These are phyloP conservation scores for Nycteola revayana DNA, from an alignment of 2,888 invertebrate genomes.

Conservation along the genomic window DNA sequence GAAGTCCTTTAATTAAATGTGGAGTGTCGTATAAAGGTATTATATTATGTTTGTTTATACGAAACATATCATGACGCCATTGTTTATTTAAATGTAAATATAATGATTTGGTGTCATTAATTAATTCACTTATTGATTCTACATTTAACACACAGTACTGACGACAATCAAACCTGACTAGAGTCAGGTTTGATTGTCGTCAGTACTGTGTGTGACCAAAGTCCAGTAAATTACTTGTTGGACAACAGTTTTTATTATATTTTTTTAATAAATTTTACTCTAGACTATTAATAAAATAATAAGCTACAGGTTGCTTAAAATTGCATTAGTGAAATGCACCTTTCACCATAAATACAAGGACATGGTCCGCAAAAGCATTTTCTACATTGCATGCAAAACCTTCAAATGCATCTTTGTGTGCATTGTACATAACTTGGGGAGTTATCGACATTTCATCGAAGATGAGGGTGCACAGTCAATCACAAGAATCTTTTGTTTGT, in stretches of 20 bases:
- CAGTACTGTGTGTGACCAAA: slow-evolving; percentile 26
- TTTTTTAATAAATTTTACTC: slow-evolving; percentile 22
- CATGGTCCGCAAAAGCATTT: not conserved
- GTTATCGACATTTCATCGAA: slow-evolving; percentile 9
- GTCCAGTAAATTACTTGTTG: slow-evolving; percentile 6
- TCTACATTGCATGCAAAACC: not conserved
- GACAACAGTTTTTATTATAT: slow-evolving; percentile 19
- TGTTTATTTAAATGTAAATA: slow-evolving; percentile 14
- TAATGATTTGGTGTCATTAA: slow-evolving; percentile 17
- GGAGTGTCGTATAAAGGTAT: slow-evolving; percentile 11
- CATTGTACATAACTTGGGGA: slow-evolving; percentile 2
- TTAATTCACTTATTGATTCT: slow-evolving; percentile 21
- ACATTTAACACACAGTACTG: slow-evolving; percentile 30
- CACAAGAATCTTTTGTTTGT: not conserved
- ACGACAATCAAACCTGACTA: slow-evolving; percentile 18
- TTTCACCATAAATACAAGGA: not conserved
- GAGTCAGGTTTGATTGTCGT: slow-evolving; percentile 18
- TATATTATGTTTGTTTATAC: slow-evolving; percentile 14
- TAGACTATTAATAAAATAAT: slow-evolving; percentile 28
- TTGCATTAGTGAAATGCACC: not conserved
- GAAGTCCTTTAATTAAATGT: slow-evolving; percentile 5
- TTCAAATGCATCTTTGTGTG: not conserved
- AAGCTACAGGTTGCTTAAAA: slow-evolving; percentile 5
- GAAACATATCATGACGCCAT: slow-evolving; percentile 17
- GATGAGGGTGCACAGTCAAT: slow-evolving; percentile 3